Percentiles rank a stretch among this genome's conserved stretches.
Evolutionary conservation across 2,797 vertebrate genomes (phyloP).

Genomic region (Hyperoplus lanceolatus): DNA sequence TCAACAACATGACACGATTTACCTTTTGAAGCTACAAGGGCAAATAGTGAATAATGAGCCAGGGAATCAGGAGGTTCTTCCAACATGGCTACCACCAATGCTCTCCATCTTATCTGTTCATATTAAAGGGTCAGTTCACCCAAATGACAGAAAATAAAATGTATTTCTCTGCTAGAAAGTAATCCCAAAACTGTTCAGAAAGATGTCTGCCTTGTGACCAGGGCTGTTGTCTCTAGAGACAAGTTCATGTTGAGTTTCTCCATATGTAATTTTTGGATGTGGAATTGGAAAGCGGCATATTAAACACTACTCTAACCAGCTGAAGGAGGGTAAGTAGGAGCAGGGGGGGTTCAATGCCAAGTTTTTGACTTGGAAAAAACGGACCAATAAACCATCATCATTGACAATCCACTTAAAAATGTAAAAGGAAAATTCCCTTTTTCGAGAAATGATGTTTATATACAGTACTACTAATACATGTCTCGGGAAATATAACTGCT

Average conservation of each 20-base stretch:
- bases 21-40: slow-evolving; percentile 1
- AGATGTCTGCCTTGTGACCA: neutral
- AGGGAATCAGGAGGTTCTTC: neutral
- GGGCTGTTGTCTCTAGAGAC: neutral
- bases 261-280: neutral
- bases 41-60: neutral
- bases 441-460: neutral
- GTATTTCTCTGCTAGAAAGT: neutral
- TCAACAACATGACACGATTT: slow-evolving; percentile 25
- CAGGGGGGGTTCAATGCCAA: neutral
- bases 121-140: slow-evolving; percentile 2
- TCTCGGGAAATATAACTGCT: neutral
- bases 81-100: neutral
- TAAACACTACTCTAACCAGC: neutral
- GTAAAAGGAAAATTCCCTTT: neutral
- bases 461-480: neutral
- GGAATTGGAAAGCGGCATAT: neutral
- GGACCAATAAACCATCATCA: slow-evolving; percentile 1
- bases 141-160: neutral
- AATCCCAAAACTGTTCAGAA: too few relatives aligned
- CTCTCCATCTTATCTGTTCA: neutral
- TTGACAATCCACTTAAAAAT: neutral
- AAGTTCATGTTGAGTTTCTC: neutral
- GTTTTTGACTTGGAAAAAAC: neutral
- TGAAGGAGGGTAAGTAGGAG: neutral